Percentiles rank a stretch among this genome's conserved stretches.
These are phyloP conservation scores for Globicephala melas DNA, from an alignment of 2,113 vertebrate species.

Conservation along the genomic window DNA sequence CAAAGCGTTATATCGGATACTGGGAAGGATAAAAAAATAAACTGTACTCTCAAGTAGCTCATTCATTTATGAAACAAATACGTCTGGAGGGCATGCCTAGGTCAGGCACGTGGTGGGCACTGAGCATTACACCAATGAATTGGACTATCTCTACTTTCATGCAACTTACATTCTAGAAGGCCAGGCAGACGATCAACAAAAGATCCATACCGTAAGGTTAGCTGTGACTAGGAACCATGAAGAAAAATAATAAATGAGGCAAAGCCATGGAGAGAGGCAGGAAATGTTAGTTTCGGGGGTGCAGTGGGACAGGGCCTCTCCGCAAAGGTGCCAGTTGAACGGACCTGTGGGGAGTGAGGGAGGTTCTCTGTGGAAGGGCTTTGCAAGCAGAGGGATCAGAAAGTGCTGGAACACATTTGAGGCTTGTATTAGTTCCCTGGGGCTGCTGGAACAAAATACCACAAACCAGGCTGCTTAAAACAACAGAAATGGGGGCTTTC, in stretches of 20 bases:
- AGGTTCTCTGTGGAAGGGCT: neutral
- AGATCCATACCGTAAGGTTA: neutral
- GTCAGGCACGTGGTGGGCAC: fast-evolving
- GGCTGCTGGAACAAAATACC: neutral
- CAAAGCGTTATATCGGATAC: neutral
- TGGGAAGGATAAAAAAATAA: neutral
- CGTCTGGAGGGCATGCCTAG: neutral
- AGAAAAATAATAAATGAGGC: neutral
- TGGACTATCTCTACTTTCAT: neutral
- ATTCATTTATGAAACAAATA: neutral
- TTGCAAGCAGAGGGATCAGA: neutral
- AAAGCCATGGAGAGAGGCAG: neutral
- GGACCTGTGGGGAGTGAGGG: neutral
- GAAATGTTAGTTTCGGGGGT: fast-evolving
- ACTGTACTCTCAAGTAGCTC: neutral
- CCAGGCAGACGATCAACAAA: neutral
- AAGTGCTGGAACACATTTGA: neutral
- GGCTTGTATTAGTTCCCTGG: neutral
- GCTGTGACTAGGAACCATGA: neutral
- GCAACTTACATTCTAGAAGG: neutral
- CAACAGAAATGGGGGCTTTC: neutral
- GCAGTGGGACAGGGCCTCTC: neutral
- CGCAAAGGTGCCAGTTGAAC: neutral
- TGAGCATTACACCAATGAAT: too few species aligned
- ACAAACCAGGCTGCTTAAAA: neutral